Conservation (phyloP, 2,888 invertebrate species). For the Volucella bombylans region DNA sequence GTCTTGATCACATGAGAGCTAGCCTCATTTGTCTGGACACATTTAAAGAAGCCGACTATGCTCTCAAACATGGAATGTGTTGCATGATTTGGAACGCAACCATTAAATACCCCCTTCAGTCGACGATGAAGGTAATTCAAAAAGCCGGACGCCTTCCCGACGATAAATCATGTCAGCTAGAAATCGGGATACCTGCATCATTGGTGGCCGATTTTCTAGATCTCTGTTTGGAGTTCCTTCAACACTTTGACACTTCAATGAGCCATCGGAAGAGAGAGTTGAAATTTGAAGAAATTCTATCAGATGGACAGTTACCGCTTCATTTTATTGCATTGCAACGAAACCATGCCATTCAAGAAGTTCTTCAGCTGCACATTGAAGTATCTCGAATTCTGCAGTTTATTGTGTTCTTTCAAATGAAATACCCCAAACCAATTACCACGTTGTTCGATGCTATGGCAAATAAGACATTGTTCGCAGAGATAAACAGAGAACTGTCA, state of each 20-base stretch:
- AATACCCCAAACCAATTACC: slow-evolving; percentile 87
- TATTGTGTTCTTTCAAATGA: slow-evolving; percentile 90
- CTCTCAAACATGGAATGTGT: slow-evolving; percentile 89
- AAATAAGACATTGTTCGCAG: slow-evolving; percentile 83
- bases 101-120: slow-evolving; percentile 90
- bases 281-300: slow-evolving; percentile 80
- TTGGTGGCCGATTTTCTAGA: slow-evolving; percentile 86
- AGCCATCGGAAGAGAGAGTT: slow-evolving; percentile 79
- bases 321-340: slow-evolving; percentile 89
- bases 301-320: slow-evolving; percentile 85
- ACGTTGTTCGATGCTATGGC: slow-evolving; percentile 90
- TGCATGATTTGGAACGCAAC: slow-evolving; percentile 95
- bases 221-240: slow-evolving; percentile 81
- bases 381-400: slow-evolving; percentile 90
- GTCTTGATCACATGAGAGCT: slow-evolving; percentile 87
- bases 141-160: slow-evolving; percentile 93
- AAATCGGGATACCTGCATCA: slow-evolving; percentile 87
- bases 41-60: slow-evolving; percentile 78
- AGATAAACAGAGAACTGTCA: slow-evolving; percentile 83
- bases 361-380: slow-evolving; percentile 91
- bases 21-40: slow-evolving; percentile 87
- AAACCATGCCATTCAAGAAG: slow-evolving; percentile 88
- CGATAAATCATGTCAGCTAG: slow-evolving; percentile 91
- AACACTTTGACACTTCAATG: slow-evolving; percentile 78
- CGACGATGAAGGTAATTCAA: slow-evolving; percentile 89